Evolutionary conservation across 1,140 invertebrate species (phyloP).

Genomic region (Aphaenogaster rudis): DNA sequence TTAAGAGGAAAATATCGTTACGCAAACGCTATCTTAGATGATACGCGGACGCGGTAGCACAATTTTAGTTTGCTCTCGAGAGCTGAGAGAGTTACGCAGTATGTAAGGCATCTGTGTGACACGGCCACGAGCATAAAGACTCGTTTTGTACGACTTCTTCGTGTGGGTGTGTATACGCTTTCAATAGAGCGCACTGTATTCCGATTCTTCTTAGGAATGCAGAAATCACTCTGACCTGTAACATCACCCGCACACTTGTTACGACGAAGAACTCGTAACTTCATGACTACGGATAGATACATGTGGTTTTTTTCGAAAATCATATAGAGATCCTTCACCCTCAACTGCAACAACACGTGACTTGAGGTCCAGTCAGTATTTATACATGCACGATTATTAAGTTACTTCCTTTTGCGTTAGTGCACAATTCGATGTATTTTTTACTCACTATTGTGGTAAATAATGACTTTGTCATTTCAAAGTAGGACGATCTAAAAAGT

Average conservation of each 20-base stretch:
- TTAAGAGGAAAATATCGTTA: not conserved
- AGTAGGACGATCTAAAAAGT: not conserved
- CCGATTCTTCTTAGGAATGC: conserved; percentile 11
- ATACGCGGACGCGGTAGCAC: not conserved
- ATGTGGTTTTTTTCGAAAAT: not conserved
- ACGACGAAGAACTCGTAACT: conserved; percentile 1
- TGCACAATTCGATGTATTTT: not conserved
- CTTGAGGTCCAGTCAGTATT: not conserved
- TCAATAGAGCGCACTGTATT: conserved; percentile 68
- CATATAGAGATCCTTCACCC: not conserved
- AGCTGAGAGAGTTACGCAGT: conserved; percentile 12
- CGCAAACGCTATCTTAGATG: conserved; percentile 21
- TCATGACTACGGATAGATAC: not conserved
- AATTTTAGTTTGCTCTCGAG: conserved; percentile 33
- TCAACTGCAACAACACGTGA: not conserved
- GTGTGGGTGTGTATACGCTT: conserved; percentile 52
- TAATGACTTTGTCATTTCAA: conserved; percentile 10
- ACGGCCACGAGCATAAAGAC: conserved; percentile 54
- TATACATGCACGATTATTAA: not conserved
- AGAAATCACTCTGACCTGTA: conserved; percentile 60
- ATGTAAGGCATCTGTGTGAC: conserved; percentile 13
- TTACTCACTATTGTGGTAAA: not conserved
- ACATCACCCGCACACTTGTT: conserved; percentile 13
- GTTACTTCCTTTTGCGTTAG: not conserved
- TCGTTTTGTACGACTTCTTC: conserved; percentile 57